Percentiles rank a stretch among this genome's conserved stretches.
These are phyloP conservation scores for Probosciger aterrimus DNA, from an alignment of 2,113 vertebrate genomes.

Conservation along the genomic window DNA sequence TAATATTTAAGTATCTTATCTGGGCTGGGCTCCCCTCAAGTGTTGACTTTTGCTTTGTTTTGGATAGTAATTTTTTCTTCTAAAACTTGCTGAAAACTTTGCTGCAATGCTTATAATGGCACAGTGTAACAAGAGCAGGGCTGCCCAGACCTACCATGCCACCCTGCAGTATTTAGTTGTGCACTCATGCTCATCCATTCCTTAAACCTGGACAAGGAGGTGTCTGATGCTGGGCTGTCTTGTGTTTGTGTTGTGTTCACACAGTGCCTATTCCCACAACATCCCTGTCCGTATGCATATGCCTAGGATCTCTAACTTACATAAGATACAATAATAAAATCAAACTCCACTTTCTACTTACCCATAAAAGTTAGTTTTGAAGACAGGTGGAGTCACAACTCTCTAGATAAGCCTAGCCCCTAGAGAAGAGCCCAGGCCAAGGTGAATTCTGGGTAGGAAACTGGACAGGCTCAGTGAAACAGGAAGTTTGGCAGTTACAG, in stretches of 20 bases:
- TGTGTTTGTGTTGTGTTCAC: neutral
- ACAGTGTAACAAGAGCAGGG: neutral
- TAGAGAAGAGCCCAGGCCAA: neutral
- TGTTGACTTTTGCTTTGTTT: neutral
- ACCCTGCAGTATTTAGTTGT: neutral
- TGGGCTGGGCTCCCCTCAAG: neutral
- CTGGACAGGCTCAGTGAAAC: neutral
- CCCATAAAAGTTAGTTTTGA: neutral
- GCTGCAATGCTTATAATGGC: neutral
- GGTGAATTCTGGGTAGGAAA: neutral
- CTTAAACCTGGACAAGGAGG: neutral
- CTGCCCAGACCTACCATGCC: neutral
- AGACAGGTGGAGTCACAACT: neutral
- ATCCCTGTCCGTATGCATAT: accelerated
- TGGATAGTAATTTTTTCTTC: neutral
- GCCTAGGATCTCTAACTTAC: neutral
- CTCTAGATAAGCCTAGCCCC: neutral
- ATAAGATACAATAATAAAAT: neutral
- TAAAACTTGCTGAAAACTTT: neutral
- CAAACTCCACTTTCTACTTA: neutral
- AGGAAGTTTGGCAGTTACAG: neutral
- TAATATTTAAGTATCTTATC: neutral
- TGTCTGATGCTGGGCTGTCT: neutral
- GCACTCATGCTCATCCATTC: neutral
- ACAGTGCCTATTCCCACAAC: neutral